phyloP scores from a whole-genome alignment of 2,113 vertebrate species.

The Brachyhypopomus occidentalis region DNA sequence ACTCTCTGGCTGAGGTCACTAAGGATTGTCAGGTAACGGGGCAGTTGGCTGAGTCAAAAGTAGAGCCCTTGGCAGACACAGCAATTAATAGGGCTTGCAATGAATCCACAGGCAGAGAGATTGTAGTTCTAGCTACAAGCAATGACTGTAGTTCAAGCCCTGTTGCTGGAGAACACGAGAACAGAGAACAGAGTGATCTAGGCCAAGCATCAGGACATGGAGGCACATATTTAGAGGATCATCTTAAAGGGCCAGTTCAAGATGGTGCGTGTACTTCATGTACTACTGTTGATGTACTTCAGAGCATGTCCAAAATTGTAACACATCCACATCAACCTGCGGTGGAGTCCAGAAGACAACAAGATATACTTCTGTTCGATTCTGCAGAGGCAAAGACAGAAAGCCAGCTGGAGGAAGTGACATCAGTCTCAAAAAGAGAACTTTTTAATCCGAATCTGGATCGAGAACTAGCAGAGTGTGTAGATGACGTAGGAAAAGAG shows the following conservation, averaged over 20 bases:
- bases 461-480: background rate
- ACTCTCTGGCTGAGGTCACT: slow-evolving; percentile 22
- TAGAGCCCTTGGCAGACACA: background rate
- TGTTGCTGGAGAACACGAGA: background rate
- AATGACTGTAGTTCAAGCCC: background rate
- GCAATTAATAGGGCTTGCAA: background rate
- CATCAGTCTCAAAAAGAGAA: slow-evolving; percentile 15
- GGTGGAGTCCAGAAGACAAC: background rate
- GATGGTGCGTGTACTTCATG: too few species aligned
- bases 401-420: background rate
- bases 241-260: background rate
- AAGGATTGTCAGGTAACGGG: background rate
- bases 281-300: background rate
- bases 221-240: slow-evolving; percentile 14
- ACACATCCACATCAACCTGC: background rate
- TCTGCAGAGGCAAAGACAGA: slow-evolving; percentile 19
- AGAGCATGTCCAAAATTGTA: background rate
- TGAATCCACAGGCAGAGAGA: background rate
- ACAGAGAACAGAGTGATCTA: background rate
- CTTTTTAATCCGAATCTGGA: slow-evolving; percentile 24
- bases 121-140: background rate
- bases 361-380: background rate
- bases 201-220: background rate
- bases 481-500: slow-evolving; percentile 38
- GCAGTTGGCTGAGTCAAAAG: background rate